phyloP scores from a whole-genome alignment of 2,797 vertebrate species.

The Ptychobarbus kaznakovi region DNA sequence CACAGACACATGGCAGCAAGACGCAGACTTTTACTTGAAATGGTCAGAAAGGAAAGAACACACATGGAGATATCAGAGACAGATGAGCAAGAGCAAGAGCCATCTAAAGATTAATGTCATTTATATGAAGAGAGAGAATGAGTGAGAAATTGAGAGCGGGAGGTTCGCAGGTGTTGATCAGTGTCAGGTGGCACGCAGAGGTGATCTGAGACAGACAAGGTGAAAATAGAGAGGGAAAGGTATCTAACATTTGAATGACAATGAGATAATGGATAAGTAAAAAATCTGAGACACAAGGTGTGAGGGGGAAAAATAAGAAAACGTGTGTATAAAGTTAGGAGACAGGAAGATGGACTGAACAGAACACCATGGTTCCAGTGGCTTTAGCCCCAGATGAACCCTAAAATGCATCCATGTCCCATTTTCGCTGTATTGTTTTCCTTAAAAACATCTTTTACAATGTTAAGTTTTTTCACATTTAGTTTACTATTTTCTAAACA shows the following conservation, averaged over 20 bases:
- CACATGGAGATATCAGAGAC: neutral
- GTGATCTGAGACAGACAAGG: conserved; percentile 30
- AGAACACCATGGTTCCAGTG: neutral
- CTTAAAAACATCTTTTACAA: no score
- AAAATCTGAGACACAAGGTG: neutral
- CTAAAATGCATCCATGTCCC: neutral
- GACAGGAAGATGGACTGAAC: neutral
- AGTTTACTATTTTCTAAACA: neutral
- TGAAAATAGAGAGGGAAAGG: conserved; percentile 38
- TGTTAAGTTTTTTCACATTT: neutral
- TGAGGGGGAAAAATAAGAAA: neutral
- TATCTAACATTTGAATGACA: conserved; percentile 41
- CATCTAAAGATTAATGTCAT: neutral
- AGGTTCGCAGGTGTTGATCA: neutral
- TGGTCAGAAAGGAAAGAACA: neutral
- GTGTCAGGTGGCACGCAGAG: neutral
- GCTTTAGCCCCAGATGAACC: neutral
- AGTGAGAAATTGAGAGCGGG: neutral
- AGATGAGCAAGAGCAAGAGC: neutral
- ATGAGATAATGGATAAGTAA: conserved; percentile 34
- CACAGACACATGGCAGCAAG: neutral
- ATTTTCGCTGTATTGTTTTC: neutral
- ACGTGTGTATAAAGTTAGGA: neutral
- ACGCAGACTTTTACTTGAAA: conserved; percentile 32
- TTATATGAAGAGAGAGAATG: conserved; percentile 15